phyloP scores from a whole-genome alignment of 2,113 vertebrate genomes.

The Oryctolagus cuniculus region mOryCun1.1 NC_091443.1:61509501-61510000 shows the following conservation, averaged over 20 bases:
- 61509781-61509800: not conserved
- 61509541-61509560: not conserved
- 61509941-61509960: not conserved
- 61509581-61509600: not conserved
- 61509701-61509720: not conserved
- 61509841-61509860: not conserved
- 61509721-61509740: not conserved
- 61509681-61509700: not conserved
- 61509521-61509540: not conserved
- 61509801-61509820: not conserved
- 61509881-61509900: not conserved
- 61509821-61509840: not conserved
- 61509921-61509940: not conserved
- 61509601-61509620: not conserved
- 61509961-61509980: not conserved
- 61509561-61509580: not conserved
- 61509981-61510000: slow-evolving; percentile 3
- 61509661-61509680: not conserved
- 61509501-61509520: not conserved
- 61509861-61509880: not conserved
- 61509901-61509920: not conserved
- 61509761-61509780: not conserved
- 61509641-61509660: not conserved
- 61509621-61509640: not conserved
- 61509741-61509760: not conserved